Evolutionary conservation across 2,888 invertebrate species (phyloP), one percentile per base, ranked within the genome.

Genomic region (Aphidoletes aphidimyza): DNA sequence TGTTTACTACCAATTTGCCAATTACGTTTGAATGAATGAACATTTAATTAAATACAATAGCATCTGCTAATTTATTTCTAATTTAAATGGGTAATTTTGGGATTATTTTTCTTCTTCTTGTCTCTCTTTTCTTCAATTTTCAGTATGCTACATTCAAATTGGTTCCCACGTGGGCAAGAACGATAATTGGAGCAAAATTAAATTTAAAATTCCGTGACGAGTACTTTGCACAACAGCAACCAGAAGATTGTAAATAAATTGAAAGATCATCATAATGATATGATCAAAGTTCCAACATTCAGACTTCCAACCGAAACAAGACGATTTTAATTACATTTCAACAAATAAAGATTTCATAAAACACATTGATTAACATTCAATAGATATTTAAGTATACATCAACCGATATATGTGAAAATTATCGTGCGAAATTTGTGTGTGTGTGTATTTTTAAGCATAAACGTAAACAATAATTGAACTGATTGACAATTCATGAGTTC

Each of bases 81-180:
- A n/a, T n/a, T n/a, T n/a, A n/a, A n/a, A n/a, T n/a, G n/a, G n/a
- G n/a, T n/a, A n/a, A n/a, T n/a, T n/a, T n/a, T n/a, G n/a, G n/a
- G n/a, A n/a, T n/a, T n/a, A n/a, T n/a, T n/a, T n/a, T 0, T 19
- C 26, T 19, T 9, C 6, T 69, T 30, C 3, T 69, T 30, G 34
- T 34, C 34, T 69, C 26, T 39, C 47, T 84, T 86, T 54, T 87
- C n/a, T n/a, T 87, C 30, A n/a, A 78, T 81, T 26, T 47, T 34
- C 87, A 91, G 91, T 91, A 91, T 86, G 92, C 93, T 88, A 90
- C 93, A 87, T 91, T 92, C 0, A 91, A 91, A 85, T 86, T 94
- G 19, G 89, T 92, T 0, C 95, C 95, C 0, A 91, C 92, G 19
- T 93, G 93, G 93, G 86, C 94, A 1, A 90, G 94, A 86, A 93